Base-by-base conservation (phyloP, 2,888 invertebrate species). In the Piscicola geometra region DNA sequence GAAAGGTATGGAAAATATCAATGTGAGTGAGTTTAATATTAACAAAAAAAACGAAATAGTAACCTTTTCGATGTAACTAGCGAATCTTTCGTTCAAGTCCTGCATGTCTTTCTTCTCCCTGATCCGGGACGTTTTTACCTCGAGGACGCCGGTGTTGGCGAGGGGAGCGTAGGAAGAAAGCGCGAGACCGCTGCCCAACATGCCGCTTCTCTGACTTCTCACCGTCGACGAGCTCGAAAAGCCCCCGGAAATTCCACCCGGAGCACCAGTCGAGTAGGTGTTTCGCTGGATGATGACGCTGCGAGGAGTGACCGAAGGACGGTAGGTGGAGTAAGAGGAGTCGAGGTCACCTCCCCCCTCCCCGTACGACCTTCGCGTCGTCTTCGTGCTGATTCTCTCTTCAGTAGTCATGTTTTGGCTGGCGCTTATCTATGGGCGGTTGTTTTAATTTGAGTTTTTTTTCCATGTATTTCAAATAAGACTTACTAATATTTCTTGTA, bases 171-270 rank as follows among this genome's bases (percentile, higher is more conserved):
- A 73, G 5, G 56, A 56, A 33, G 52, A 25, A 0, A 56, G 73
- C 3, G 36, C n/a, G n/a, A 73, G 5, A 28, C 52, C 73, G 36
- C 35, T 36, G 15, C 73, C 73, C 33, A 35, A 25, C 25, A 33
- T 28, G 36, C 35, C 1, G 9, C 64, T 56, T 9, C 69, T 32
- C 67, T 75, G 70, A 35, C 73, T 82, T 80, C 81, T 85, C 85
- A 80, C 85, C 85, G 41, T 84, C 79, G 78, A 85, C 84, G 72
- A 85, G 79, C 78, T 85, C 85, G 72, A 85, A 80, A n/a, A 52
- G 28, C 70, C 70, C n/a, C 28, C 25, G 0, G 64, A 30, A 5
- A 35, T 28, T 25, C 73, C 64, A 18, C 32, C 3, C 0, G 68
- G 25, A 21, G 52, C 64, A 15, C 32, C 15, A 33, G 50, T 71